A percentile compares a stretch with the other conserved stretches of the same genome.
Conservation (phyloP, 2,888 invertebrate genomes). For the Caenorhabditis uteleia region DNA sequence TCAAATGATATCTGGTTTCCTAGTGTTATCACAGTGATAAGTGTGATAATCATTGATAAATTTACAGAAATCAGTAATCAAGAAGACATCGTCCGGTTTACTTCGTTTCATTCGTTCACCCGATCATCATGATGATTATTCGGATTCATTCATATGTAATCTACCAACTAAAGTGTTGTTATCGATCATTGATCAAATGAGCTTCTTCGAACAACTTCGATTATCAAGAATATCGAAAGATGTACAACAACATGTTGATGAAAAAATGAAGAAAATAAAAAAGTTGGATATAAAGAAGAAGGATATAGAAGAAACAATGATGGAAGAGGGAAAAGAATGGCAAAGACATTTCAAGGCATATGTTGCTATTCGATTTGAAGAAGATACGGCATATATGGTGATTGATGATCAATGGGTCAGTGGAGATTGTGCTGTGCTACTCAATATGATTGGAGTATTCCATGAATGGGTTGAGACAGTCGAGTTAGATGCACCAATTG, state of each 20-base stretch:
- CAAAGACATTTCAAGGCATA: constrained; percentile 25
- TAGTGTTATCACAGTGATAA: too few relatives aligned
- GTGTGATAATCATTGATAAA: too few relatives aligned
- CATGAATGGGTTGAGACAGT: constrained; percentile 51
- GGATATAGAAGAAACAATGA: constrained; percentile 30
- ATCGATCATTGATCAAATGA: constrained; percentile 28
- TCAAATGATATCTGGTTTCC: too few relatives aligned
- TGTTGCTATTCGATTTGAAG: constrained; percentile 40
- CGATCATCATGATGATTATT: constrained; percentile 1
- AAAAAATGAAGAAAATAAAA: constrained; percentile 28
- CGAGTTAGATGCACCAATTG: constrained; percentile 62
- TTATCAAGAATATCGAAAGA: constrained; percentile 20
- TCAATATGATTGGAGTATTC: constrained; percentile 55
- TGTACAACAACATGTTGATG: constrained; percentile 31
- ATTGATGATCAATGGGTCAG: constrained; percentile 60
- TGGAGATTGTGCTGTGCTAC: constrained; percentile 53
- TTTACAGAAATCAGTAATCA: constrained; percentile 6
- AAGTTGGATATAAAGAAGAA: constrained; percentile 42
- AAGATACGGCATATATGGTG: constrained; percentile 35
- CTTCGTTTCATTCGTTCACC: constrained; percentile 19
- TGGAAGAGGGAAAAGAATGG: too few relatives aligned
- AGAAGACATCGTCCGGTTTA: constrained; percentile 23
- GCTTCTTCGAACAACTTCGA: constrained; percentile 41
- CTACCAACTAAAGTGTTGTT: neutral
- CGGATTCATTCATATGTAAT: neutral